Percentiles rank a stretch among this genome's conserved stretches.
These are phyloP conservation scores for Endomychus coccineus DNA, from an alignment of 2,888 invertebrate genomes.

Conservation along the genomic window DNA sequence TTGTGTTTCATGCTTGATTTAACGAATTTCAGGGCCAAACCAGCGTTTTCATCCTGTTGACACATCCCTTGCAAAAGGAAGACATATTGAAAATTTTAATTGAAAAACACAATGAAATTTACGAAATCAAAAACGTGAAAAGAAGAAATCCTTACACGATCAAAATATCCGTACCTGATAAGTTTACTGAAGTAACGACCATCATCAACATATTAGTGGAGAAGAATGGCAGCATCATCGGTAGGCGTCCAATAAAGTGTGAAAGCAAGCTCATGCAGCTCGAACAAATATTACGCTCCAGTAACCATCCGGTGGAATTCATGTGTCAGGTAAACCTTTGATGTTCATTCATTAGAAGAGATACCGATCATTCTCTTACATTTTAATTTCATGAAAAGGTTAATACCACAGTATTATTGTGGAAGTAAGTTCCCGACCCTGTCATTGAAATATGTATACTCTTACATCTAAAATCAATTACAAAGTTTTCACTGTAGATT, in stretches of 20 bases:
- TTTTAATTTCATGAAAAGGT: no score
- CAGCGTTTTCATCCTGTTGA: constrained; percentile 70
- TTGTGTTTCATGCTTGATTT: no score
- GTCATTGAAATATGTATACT: no score
- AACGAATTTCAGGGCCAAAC: constrained; percentile 61
- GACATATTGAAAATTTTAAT: constrained; percentile 72
- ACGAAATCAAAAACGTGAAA: constrained; percentile 64
- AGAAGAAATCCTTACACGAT: constrained; percentile 77
- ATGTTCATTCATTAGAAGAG: no score
- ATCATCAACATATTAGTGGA: constrained; percentile 74
- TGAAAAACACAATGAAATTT: constrained; percentile 71
- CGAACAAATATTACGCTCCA: constrained; percentile 69
- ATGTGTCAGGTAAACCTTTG: constrained; percentile 71
- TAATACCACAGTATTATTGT: no score
- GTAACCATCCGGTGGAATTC: constrained; percentile 77
- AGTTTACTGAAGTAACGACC: constrained; percentile 74
- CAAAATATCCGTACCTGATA: constrained; percentile 77
- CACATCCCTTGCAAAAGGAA: constrained; percentile 68
- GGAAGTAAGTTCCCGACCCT: no score
- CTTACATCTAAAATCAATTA: no score
- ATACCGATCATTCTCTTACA: no score
- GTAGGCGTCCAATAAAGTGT: constrained; percentile 79
- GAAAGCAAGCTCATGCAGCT: constrained; percentile 77
- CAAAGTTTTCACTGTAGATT: no score
- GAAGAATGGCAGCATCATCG: constrained; percentile 72